Evolutionary conservation across 2,888 invertebrate species (phyloP), one percentile per base, ranked within the genome.

Genomic region (Priocnemis perturbator): DNA sequence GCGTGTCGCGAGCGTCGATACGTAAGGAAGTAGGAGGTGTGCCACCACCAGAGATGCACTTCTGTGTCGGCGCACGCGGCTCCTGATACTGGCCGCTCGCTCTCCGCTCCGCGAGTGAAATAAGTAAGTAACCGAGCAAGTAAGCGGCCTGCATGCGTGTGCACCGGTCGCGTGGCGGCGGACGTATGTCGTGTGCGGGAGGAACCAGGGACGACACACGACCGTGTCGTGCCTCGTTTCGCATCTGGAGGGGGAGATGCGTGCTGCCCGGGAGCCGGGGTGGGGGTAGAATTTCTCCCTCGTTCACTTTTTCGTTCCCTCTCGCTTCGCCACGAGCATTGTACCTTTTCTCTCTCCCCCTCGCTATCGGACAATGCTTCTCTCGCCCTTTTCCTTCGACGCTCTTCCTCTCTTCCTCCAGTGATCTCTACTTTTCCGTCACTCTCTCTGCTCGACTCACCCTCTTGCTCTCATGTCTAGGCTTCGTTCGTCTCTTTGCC

Each of bases 171-270:
- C 89, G 89, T 89, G 89, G 88, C 89, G 89, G 87, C 86, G 79
- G 86, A 87, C 89, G 89, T 89, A 87, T 89, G 89, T 88, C 89
- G 89, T 89, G 89, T 89, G 89, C 86, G 83, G 84, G 86, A 83
- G 87, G 83, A 85, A 83, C 60, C 65, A 82, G 84, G 83, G 76
- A 78, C 83, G 87, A 85, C 87, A 87, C 87, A 87, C 87, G 87
- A 88, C 87, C 84, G 79, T 37, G 37, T 37, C 76, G 81, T 82
- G 83, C 78, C 77, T 74, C 76, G 77, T 67, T 69, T 64, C 65
- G 47, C 65, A 55, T 53, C 68, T 78, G 81, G 84, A 75, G 80
- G 85, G 83, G 72, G 73, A 75, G 71, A 77, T 74, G 37, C 37
- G 37, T 37, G 37, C 37, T 66, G 48, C 57, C 63, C 26, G 0